Conservation (phyloP, 2,797 vertebrate genomes). For the Clarias platycephalus region DNA sequence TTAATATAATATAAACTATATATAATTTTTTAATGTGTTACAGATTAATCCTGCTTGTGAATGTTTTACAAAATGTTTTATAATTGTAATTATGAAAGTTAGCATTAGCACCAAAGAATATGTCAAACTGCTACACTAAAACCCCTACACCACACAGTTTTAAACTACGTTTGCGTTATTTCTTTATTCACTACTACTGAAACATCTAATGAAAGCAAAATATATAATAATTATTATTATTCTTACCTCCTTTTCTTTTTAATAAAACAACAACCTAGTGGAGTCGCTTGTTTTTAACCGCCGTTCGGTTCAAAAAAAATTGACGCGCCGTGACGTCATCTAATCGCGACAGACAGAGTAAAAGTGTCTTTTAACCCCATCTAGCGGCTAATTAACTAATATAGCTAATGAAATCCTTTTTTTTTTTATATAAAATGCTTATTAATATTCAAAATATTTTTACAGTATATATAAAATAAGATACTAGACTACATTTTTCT, state of each 20-base stretch:
- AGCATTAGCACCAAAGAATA: neutral
- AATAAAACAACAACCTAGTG: neutral
- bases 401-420: too few species aligned
- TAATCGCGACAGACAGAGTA: slow-evolving; percentile 52
- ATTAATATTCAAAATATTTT: too few species aligned
- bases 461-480: too few species aligned
- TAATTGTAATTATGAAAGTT: neutral
- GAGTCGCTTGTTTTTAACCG: slow-evolving; percentile 55
- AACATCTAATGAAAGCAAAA: accelerated
- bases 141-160: neutral
- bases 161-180: neutral
- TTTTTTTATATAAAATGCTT: neutral
- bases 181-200: neutral
- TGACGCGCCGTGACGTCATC: slow-evolving; percentile 57
- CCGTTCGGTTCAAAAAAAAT: slow-evolving; percentile 68
- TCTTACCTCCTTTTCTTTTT: neutral
- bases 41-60: neutral
- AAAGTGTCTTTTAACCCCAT: neutral
- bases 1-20: too few species aligned
- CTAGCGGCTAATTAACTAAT: neutral
- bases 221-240: neutral
- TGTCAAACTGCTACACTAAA: neutral
- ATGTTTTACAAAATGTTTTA: neutral
- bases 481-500: too few species aligned
- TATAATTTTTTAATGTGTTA: too few species aligned